These are phyloP conservation scores for Martes flavigula DNA, from an alignment of 2,797 vertebrate species.

Conservation along the genomic window DNA sequence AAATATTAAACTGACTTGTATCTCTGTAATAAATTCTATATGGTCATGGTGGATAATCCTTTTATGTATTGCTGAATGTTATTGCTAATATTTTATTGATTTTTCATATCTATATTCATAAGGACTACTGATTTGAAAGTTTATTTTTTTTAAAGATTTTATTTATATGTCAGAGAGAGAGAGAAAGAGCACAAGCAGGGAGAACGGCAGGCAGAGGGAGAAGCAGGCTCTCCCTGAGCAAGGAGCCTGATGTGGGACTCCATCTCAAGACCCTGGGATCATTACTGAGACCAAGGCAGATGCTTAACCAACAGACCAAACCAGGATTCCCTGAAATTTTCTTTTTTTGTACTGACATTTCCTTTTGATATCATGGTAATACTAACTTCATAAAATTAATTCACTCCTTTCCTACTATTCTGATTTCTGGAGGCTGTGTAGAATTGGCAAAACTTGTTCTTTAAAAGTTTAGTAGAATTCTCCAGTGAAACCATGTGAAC, in stretches of 20 bases:
- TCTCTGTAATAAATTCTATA: background rate
- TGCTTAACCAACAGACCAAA: no score
- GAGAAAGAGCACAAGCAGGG: background rate
- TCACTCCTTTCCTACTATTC: background rate
- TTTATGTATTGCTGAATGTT: background rate
- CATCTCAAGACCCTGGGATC: background rate
- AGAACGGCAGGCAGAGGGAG: background rate
- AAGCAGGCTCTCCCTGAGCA: background rate
- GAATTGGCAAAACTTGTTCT: background rate
- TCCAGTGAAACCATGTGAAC: background rate
- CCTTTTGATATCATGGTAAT: background rate
- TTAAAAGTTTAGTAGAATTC: background rate
- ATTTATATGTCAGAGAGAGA: background rate
- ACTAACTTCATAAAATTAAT: background rate
- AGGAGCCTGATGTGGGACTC: background rate
- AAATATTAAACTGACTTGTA: background rate
- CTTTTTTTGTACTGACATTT: background rate
- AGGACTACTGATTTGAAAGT: background rate
- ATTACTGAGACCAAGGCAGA: no score
- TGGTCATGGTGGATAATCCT: background rate
- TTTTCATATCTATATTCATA: background rate
- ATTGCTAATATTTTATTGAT: background rate
- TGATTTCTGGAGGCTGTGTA: background rate
- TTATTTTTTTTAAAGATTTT: background rate
- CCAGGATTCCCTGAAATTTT: background rate